phyloP scores from a whole-genome alignment of 1,140 invertebrate genomes.

The Drosophila funebris region DNA sequence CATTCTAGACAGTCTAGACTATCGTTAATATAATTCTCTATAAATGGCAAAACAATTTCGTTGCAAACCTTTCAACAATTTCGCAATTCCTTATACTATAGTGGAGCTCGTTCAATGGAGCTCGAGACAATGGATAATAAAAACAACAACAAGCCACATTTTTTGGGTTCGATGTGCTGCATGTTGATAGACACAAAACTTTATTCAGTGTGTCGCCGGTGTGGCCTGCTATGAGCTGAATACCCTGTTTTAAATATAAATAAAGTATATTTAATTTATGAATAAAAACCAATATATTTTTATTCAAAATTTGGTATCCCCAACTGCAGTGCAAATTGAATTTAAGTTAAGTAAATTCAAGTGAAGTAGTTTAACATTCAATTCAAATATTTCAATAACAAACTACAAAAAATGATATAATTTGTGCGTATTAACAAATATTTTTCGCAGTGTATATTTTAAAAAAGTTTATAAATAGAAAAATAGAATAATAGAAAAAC shows the following conservation, averaged over 20 bases:
- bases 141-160: slow-evolving; percentile 24
- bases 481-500: neutral
- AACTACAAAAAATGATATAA: too few relatives aligned
- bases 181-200: slow-evolving; percentile 48
- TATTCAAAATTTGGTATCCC: too few relatives aligned
- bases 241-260: slow-evolving; percentile 5
- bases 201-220: slow-evolving; percentile 35
- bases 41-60: slow-evolving; percentile 1
- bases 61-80: slow-evolving; percentile 14
- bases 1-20: neutral
- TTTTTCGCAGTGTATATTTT: too few relatives aligned
- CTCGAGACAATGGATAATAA: slow-evolving; percentile 8
- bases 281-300: too few relatives aligned
- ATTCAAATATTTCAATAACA: too few relatives aligned
- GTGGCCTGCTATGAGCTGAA: neutral
- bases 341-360: too few relatives aligned
- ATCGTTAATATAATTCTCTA: too few relatives aligned
- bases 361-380: too few relatives aligned
- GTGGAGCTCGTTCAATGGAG: neutral
- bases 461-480: neutral
- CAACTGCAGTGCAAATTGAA: too few relatives aligned
- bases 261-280: too few relatives aligned
- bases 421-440: too few relatives aligned
- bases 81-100: slow-evolving; percentile 9
- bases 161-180: slow-evolving; percentile 37